Evolutionary conservation across 2,888 invertebrate genomes (phyloP).

Genomic region (Lithophane ornitopus): DNA sequence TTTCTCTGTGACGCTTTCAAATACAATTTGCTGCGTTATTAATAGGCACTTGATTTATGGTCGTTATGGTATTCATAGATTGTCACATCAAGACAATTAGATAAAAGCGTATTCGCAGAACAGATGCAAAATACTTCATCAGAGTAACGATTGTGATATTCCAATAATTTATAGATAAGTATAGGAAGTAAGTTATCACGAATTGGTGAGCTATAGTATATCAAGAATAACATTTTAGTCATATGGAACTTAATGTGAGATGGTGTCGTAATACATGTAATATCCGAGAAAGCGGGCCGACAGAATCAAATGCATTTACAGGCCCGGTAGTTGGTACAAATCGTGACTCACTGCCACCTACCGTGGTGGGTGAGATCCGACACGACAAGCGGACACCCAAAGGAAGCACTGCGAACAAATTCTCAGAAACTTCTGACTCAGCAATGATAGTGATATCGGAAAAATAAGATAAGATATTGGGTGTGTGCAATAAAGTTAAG

Average conservation of each 20-base stretch:
- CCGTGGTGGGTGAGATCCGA: slow-evolving; percentile 71
- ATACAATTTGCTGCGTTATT: slow-evolving; percentile 76
- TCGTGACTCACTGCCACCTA: slow-evolving; percentile 74
- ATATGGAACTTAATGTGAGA: slow-evolving; percentile 17
- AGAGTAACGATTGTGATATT: too few relatives aligned
- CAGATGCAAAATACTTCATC: not conserved
- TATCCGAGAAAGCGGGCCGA: slow-evolving; percentile 66
- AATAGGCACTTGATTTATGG: slow-evolving; percentile 64
- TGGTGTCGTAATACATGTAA: slow-evolving; percentile 56
- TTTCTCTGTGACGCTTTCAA: slow-evolving; percentile 85
- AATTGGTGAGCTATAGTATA: not conserved
- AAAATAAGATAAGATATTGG: slow-evolving; percentile 33
- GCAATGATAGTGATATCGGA: slow-evolving; percentile 28
- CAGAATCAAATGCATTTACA: slow-evolving; percentile 61
- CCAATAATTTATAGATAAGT: not conserved
- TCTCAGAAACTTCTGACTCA: slow-evolving; percentile 64
- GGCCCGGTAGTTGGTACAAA: slow-evolving; percentile 57
- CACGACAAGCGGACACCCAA: slow-evolving; percentile 57
- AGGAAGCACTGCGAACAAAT: slow-evolving; percentile 58
- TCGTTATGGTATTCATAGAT: slow-evolving; percentile 13
- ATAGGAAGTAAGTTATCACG: not conserved
- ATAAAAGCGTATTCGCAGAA: not conserved
- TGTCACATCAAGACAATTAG: slow-evolving; percentile 15
- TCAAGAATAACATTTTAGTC: slow-evolving; percentile 15
- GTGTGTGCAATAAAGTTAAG: slow-evolving; percentile 2